A percentile compares a stretch with the other conserved stretches of the same genome.
Evolutionary conservation across 2,113 vertebrate genomes (phyloP).

Genomic region (Sialia sialis): DNA sequence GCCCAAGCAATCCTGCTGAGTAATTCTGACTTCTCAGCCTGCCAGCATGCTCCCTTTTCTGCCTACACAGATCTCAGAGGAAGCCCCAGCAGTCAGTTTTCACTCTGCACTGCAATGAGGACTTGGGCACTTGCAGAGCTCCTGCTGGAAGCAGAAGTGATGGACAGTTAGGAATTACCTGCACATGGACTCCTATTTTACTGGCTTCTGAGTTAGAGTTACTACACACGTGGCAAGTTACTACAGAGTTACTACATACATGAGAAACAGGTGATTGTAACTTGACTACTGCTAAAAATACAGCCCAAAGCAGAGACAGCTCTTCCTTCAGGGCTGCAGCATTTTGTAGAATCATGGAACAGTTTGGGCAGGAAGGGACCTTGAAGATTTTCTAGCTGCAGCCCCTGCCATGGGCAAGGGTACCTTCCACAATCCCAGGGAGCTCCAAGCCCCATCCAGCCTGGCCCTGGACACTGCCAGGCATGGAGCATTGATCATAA

Average conservation of each 20-base stretch:
- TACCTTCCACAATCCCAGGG: background rate
- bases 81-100: background rate
- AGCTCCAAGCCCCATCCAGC: background rate
- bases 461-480: background rate
- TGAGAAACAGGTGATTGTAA: background rate
- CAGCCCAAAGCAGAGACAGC: background rate
- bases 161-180: background rate
- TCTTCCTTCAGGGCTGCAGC: background rate
- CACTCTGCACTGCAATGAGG: background rate
- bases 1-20: background rate
- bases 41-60: background rate
- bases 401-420: background rate
- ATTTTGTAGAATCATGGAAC: background rate
- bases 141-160: background rate
- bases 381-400: background rate
- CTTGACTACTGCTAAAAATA: background rate
- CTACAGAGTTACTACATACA: background rate
- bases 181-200: background rate
- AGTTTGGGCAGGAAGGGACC: background rate
- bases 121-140: background rate
- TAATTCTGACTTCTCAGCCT: background rate
- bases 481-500: background rate
- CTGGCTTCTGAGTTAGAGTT: background rate
- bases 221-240: background rate
- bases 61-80: background rate